Evolutionary conservation across 2,113 vertebrate species (phyloP), one percentile per base, ranked within the genome.

Genomic region (Cnemophilus loriae): DNA sequence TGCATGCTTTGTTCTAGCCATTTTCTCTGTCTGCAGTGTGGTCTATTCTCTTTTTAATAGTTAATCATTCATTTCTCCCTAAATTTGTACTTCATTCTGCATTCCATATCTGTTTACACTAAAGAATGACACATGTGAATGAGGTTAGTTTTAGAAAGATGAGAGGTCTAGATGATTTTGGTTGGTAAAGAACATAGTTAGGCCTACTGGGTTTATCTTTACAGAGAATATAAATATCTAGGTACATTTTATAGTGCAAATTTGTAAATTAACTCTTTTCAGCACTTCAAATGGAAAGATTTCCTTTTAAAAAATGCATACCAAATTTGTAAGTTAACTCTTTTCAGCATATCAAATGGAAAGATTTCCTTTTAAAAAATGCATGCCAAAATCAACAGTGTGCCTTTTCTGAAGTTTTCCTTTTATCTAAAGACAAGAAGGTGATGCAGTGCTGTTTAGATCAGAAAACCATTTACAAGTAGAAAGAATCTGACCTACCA

Each of bases 401-500:
- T 84, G 19, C 39, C n/a, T 67, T 87, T 96, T 96, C 65, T 81
- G 74, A 95, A 76, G 32, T 52, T 68, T 96, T 86, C 7, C 4
- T 90, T 93, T 96, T 85, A 21, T 47, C 41, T 63, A 16, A 94
- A 90, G 39, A 79, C 10, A 81, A 73, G 86, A 92, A 32, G 75
- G 5, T 70, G 20, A 7, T 90, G 3, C 69, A 77, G 26, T 68
- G 35, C 39, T 91, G 42, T 95, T 95, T 50, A 77, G 59, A 91
- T 93, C 46, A 91, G 77, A 79, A 97, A 96, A 89, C 20, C 84
- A 77, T 70, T 83, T 86, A 55, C 18, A 53, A 59, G 13, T 47
- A 7, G 49, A 76, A 92, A 85, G n/a, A 94, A 90, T 96, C 64
- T 95, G 82, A 87, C 27, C 81, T 81, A 82, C 73, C 32, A n/a